Percentiles rank a stretch among this genome's conserved stretches.
These are phyloP conservation scores for Panagrolaimus sp. DNA, from an alignment of 1,140 invertebrate species.

Conservation along the genomic window DNA sequence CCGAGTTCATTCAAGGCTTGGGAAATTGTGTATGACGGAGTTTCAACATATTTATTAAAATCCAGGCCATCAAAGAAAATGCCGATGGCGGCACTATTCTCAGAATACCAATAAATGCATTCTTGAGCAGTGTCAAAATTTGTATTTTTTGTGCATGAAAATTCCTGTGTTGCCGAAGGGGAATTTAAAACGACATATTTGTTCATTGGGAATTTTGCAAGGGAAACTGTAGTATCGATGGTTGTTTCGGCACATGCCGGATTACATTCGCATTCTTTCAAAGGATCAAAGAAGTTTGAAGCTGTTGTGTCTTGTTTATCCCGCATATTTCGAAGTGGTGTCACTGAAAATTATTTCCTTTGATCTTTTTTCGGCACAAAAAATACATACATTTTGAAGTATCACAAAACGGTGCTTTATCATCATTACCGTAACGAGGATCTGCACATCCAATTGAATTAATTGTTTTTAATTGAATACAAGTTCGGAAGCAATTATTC, in stretches of 20 bases:
- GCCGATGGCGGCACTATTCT: neutral
- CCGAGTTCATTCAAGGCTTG: neutral
- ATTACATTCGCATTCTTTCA: neutral
- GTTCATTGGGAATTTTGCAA: neutral
- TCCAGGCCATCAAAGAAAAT: neutral
- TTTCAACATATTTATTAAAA: neutral
- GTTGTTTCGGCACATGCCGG: neutral
- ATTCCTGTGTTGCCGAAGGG: neutral
- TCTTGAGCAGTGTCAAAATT: neutral
- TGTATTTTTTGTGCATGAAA: neutral
- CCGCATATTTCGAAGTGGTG: neutral
- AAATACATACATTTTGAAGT: no score
- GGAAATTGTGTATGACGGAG: neutral
- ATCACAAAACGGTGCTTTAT: no score
- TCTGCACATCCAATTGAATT: slow-evolving; percentile 1
- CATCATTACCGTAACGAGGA: slow-evolving; percentile 1
- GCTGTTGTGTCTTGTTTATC: neutral
- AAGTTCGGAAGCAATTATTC: neutral
- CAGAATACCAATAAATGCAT: neutral
- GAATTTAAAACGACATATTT: neutral
- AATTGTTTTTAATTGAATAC: neutral
- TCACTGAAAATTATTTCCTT: neutral
- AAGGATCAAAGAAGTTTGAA: neutral
- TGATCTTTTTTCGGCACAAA: no score
- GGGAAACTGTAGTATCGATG: neutral